Evolutionary conservation across 2,888 invertebrate species (phyloP).

Genomic region (Stenodema calcarata): DNA sequence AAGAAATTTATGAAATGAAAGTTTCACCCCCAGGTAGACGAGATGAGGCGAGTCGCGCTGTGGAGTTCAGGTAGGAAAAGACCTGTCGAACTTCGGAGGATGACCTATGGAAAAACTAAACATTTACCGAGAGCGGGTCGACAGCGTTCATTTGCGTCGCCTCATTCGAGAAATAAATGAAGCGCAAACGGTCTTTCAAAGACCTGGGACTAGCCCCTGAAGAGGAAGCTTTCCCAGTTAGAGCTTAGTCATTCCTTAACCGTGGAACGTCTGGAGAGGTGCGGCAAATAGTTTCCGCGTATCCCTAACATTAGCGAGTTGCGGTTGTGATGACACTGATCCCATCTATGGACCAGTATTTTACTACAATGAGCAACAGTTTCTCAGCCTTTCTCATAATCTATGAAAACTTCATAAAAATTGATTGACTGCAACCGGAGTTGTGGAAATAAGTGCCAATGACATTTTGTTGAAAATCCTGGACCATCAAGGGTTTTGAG

Average conservation of each 20-base stretch:
- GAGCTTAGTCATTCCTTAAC: neutral
- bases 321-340: too few species aligned
- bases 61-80: conserved; percentile 3
- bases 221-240: neutral
- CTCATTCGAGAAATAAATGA: conserved; percentile 1
- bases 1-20: conserved; percentile 35
- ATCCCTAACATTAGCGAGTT: too few species aligned
- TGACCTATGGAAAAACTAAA: conserved; percentile 27
- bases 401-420: too few species aligned
- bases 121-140: neutral
- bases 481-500: too few species aligned
- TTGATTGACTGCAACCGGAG: too few species aligned
- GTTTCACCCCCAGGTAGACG: conserved; percentile 20
- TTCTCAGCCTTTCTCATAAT: too few species aligned
- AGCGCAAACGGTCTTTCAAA: neutral
- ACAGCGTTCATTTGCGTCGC: neutral
- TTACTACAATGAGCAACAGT: too few species aligned
- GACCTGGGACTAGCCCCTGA: neutral
- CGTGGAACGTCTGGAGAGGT: neutral
- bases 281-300: too few species aligned
- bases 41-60: neutral
- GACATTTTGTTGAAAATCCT: too few species aligned
- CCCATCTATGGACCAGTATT: too few species aligned
- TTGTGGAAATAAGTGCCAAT: too few species aligned
- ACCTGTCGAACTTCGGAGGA: neutral